A percentile compares a stretch with the other conserved stretches of the same genome.
phyloP scores from a whole-genome alignment of 1,140 invertebrate genomes.

The Eriosoma lanigerum region DNA sequence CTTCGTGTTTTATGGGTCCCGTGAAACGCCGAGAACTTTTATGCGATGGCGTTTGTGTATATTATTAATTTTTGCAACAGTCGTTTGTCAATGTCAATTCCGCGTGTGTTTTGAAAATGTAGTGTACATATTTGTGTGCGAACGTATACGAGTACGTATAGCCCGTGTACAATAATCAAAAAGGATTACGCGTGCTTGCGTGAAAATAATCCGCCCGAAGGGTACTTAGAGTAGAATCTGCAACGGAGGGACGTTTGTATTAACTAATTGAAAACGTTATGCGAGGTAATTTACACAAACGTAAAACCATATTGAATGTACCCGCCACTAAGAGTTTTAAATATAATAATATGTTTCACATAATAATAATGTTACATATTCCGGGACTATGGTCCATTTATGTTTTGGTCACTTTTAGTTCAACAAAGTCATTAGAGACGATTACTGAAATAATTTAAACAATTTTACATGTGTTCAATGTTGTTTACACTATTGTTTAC shows the following conservation, averaged over 20 bases:
- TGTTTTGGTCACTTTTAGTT: too few relatives aligned
- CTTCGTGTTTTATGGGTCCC: neutral
- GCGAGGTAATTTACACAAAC: neutral
- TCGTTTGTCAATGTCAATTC: conserved; percentile 49
- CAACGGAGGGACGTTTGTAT: neutral
- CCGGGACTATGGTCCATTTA: too few relatives aligned
- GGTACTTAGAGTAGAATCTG: neutral
- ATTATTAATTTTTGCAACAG: conserved; percentile 46
- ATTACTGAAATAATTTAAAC: too few relatives aligned
- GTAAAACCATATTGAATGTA: neutral
- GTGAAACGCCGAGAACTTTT: conserved; percentile 3
- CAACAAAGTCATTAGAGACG: too few relatives aligned
- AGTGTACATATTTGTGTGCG: neutral
- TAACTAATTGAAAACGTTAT: conserved; percentile 36
- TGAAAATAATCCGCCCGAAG: conserved; percentile 21
- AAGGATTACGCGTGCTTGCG: conserved; percentile 32
- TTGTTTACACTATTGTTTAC: too few relatives aligned
- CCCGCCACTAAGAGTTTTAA: neutral
- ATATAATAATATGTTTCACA: too few relatives aligned
- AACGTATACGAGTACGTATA: neutral
- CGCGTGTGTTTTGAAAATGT: neutral
- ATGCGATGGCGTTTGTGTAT: neutral
- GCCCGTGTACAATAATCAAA: conserved; percentile 17
- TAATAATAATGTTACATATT: too few relatives aligned
- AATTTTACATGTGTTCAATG: too few relatives aligned